phyloP scores from a whole-genome alignment of 2,888 invertebrate genomes.

The Dusona sp. region DNA sequence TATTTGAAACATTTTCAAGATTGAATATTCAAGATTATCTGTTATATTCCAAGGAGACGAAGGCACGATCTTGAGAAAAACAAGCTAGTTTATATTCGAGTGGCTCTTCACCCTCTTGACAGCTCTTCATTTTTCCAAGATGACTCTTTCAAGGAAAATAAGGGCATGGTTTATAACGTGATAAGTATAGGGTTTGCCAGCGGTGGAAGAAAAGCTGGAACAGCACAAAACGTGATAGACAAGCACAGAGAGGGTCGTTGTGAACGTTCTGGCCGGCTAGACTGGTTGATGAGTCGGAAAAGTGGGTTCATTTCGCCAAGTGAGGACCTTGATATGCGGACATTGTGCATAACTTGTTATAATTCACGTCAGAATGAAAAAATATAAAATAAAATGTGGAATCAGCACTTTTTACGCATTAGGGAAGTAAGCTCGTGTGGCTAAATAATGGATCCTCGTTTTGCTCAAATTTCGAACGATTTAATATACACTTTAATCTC shows the following conservation, averaged over 20 bases:
- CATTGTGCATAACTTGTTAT: background rate
- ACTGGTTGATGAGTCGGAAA: conserved; percentile 43
- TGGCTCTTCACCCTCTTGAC: conserved; percentile 5
- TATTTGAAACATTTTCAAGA: background rate
- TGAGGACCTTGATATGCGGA: conserved; percentile 9
- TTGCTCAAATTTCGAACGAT: background rate
- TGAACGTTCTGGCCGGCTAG: conserved; percentile 24
- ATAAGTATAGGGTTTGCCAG: conserved; percentile 14
- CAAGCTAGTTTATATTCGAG: conserved; percentile 31
- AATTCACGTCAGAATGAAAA: background rate
- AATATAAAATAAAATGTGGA: background rate
- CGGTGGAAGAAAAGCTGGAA: conserved; percentile 9
- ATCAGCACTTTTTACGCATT: background rate
- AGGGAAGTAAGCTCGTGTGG: background rate
- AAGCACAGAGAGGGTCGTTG: conserved; percentile 34
- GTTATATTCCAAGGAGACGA: background rate
- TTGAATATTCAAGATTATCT: background rate
- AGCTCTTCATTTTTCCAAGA: conserved; percentile 31
- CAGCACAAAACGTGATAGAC: conserved; percentile 45
- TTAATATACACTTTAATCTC: background rate
- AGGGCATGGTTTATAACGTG: conserved; percentile 13
- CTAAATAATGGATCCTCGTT: background rate
- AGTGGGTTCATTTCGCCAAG: conserved; percentile 31
- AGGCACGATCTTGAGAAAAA: conserved; percentile 21
- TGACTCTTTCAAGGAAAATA: conserved; percentile 13